Conservation (phyloP, 2,113 vertebrate genomes). For the Dasyornis broadbenti region DNA sequence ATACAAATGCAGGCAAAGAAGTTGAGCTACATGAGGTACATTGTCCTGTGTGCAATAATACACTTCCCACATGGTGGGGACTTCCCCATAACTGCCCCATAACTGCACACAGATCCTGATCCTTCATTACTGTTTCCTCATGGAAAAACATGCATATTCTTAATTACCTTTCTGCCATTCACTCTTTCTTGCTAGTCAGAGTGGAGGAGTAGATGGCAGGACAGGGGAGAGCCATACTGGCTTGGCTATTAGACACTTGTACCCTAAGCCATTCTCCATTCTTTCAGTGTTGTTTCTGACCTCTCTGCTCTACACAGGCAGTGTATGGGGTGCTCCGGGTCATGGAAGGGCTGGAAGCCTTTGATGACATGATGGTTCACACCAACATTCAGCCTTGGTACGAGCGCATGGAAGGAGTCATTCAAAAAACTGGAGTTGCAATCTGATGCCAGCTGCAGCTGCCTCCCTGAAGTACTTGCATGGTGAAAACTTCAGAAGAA, state of each 20-base stretch:
- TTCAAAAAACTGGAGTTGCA: conserved; percentile 24
- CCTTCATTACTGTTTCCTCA: not conserved
- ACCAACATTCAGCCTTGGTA: conserved; percentile 90
- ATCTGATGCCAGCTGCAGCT: not conserved
- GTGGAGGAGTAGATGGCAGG: not conserved
- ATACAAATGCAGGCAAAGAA: not conserved
- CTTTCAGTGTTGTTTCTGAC: not conserved
- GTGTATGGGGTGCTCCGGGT: conserved; percentile 93
- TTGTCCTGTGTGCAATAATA: not conserved
- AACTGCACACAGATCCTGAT: not conserved
- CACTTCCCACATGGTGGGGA: not conserved
- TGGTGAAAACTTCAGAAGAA: not conserved
- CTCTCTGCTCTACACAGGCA: conserved; percentile 68
- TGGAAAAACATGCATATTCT: not conserved
- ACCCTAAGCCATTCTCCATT: not conserved
- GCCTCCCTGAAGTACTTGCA: not conserved
- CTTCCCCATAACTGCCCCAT: not conserved
- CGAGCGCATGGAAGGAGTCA: conserved; percentile 78
- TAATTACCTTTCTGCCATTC: not conserved
- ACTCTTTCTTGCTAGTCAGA: not conserved
- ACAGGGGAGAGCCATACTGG: not conserved
- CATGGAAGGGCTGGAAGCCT: conserved; percentile 94
- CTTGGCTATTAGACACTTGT: not conserved
- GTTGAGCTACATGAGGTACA: not conserved
- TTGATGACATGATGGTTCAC: conserved; percentile 91